phyloP scores from a whole-genome alignment of 2,888 invertebrate species.

The Philonicus albiceps region DNA sequence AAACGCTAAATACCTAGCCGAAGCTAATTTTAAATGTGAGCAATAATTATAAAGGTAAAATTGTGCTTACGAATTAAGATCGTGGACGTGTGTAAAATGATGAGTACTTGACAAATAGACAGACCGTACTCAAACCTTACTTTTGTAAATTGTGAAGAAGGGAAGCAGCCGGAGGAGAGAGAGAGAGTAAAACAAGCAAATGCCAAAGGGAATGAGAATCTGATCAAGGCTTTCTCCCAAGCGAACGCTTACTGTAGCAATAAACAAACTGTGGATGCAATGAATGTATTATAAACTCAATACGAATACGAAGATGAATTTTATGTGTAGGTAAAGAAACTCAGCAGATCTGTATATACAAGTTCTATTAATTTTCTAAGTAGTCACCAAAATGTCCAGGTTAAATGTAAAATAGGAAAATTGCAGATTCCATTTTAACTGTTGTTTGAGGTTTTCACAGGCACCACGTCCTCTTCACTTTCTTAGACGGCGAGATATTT shows the following conservation, averaged over 20 bases:
- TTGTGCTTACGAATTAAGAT: constrained; percentile 3
- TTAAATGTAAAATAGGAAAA: constrained; percentile 9
- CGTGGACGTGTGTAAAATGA: constrained; percentile 21
- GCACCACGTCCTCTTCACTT: not conserved
- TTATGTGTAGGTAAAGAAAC: constrained; percentile 17
- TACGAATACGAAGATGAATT: not conserved
- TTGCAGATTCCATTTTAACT: constrained; percentile 12
- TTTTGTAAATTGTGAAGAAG: constrained; percentile 3
- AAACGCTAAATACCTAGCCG: constrained; percentile 23
- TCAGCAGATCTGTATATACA: constrained; percentile 11
- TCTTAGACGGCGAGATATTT: not conserved
- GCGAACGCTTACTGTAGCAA: constrained; percentile 29
- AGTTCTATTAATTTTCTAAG: constrained; percentile 19
- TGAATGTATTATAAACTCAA: constrained; percentile 11
- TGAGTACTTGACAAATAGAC: not conserved
- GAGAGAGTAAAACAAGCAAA: not conserved
- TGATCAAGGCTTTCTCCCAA: not conserved
- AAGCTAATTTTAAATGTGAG: constrained; percentile 29
- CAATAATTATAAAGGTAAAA: constrained; percentile 26
- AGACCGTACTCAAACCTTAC: not conserved
- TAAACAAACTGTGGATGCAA: constrained; percentile 25
- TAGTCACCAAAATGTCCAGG: constrained; percentile 28
- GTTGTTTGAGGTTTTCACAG: constrained; percentile 23
- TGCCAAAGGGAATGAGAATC: constrained; percentile 25
- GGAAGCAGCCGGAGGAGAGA: not conserved